A percentile compares a stretch with the other conserved stretches of the same genome.
These are phyloP conservation scores for Nudaria mundana DNA, from an alignment of 2,888 invertebrate genomes.

Conservation along the genomic window DNA sequence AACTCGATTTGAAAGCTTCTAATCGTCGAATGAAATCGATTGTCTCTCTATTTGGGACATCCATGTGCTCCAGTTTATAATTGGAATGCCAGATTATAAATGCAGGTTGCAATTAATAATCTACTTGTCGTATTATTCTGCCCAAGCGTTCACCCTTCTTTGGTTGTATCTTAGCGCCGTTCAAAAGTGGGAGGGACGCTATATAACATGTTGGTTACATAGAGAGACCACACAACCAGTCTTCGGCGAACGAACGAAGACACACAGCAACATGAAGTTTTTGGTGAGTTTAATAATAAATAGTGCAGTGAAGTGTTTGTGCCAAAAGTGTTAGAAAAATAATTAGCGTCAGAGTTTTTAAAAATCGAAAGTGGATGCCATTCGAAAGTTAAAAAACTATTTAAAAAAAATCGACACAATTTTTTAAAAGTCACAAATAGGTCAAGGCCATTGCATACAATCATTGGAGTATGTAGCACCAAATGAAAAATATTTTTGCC, in stretches of 20 bases:
- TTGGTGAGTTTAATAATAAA: slow-evolving; percentile 62
- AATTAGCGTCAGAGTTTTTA: slow-evolving; percentile 18
- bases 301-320: slow-evolving; percentile 40
- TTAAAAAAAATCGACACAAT: no score
- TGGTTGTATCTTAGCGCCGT: slow-evolving; percentile 32
- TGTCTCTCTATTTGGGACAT: slow-evolving; percentile 12
- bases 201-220: slow-evolving; percentile 58
- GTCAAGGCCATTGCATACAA: no score
- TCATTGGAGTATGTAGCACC: no score
- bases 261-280: slow-evolving; percentile 75
- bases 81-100: slow-evolving; percentile 35
- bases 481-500: no score
- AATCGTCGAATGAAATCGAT: slow-evolving; percentile 16
- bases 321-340: slow-evolving; percentile 28
- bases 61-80: slow-evolving; percentile 27
- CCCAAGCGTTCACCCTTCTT: slow-evolving; percentile 47
- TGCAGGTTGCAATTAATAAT: slow-evolving; percentile 54
- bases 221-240: slow-evolving; percentile 68
- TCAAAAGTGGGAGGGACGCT: slow-evolving; percentile 70
- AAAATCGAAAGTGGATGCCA: slow-evolving; percentile 26
- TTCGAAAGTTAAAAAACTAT: background rate
- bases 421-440: no score
- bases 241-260: slow-evolving; percentile 73
- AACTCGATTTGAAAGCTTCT: background rate
- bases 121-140: slow-evolving; percentile 58